Evolutionary conservation across 2,113 vertebrate species (phyloP), one percentile per base, ranked within the genome.

Genomic region (Labeo rohita): DNA sequence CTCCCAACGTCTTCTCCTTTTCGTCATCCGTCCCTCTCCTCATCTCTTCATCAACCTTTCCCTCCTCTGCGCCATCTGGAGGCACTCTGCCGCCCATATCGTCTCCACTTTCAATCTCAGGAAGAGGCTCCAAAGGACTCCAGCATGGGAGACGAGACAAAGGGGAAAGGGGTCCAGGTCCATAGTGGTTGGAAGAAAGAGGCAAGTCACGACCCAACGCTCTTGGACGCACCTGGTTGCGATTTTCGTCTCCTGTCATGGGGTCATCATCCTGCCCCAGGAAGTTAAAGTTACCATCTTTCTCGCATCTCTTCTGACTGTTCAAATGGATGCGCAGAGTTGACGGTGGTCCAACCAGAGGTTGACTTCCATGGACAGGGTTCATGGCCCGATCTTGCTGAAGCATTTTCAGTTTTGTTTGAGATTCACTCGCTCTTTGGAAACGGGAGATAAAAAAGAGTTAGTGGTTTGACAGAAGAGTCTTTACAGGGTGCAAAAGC

Each of bases 271-370:
- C 88, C 11, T 94, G 94, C 18, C 90, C 93, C 68, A 97, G 89
- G 86, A 99, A 98, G 94, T 99, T 99, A 90, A 95, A 98, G 92
- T 99, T 99, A 86, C 93, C 95, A 8, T 99, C 97, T 36, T 97
- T 96, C 50, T 96, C 94, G 1, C 81, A 84, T 85, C 90, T 93
- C 91, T 91, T 92, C 3, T 75, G 87, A 76, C 39, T 75, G 75
- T 81, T 89, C 1, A 6, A 8, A 21, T 56, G 16, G 18, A 7
- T 56, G 77, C 21, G 89, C 8, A 93, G 85, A 0, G 90, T 90
- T 16, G 91, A 89, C 3, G 83, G 87, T 6, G 80, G 80, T 3
- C 88, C 39, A 59, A 88, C 84, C 3, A 12, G 28, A 0, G 87
- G 8, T 0, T 18, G 89, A 56, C 87, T 91, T 59, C 87, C 80